Conservation (phyloP, 2,888 invertebrate species). For the Drosophila greeni region DNA sequence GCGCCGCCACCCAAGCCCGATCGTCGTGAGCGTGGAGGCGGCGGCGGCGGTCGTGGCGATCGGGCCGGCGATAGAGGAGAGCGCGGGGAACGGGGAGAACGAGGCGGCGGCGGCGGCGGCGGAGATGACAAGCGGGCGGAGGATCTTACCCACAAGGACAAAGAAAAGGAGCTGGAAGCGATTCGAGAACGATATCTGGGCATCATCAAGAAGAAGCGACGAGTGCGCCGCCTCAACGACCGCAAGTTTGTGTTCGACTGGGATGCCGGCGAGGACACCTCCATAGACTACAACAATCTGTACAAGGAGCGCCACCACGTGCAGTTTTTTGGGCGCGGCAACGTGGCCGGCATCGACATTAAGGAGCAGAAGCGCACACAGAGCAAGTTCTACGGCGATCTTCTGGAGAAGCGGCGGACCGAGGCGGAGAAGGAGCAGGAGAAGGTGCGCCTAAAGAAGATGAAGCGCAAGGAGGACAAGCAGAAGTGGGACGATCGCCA, state of each 20-base stretch:
- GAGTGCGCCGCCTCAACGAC: conserved; percentile 96
- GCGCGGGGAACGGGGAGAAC: conserved; percentile 24
- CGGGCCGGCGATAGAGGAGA: conserved; percentile 25
- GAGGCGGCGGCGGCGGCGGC: conserved; percentile 3
- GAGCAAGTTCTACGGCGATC: conserved; percentile 96
- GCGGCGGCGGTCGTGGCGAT: conserved; percentile 37
- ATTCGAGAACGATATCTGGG: conserved; percentile 97
- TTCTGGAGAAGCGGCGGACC: conserved; percentile 95
- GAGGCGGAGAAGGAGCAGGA: conserved; percentile 98
- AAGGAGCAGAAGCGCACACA: conserved; percentile 97
- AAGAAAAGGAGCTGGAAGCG: conserved; percentile 95
- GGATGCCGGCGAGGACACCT: conserved; percentile 99
- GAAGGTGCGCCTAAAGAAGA: conserved; percentile 93
- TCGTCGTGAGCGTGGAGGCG: conserved; percentile 79
- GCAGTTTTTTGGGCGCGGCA: conserved; percentile 98
- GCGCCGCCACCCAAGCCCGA: conserved; percentile 54
- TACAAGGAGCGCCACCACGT: conserved; percentile 98
- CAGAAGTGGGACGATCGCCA: conserved; percentile 99
- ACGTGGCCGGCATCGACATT: conserved; percentile 98
- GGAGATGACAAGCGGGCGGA: conserved; percentile 76
- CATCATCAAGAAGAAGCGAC: conserved; percentile 92
- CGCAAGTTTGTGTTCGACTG: conserved; percentile 99
- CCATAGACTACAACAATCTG: conserved; percentile 96
- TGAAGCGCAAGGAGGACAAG: conserved; percentile 97
- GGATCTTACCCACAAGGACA: conserved; percentile 84